These are phyloP conservation scores for Solenodon paradoxus DNA, from an alignment of 2,113 vertebrate species.

Conservation along the genomic window DNA sequence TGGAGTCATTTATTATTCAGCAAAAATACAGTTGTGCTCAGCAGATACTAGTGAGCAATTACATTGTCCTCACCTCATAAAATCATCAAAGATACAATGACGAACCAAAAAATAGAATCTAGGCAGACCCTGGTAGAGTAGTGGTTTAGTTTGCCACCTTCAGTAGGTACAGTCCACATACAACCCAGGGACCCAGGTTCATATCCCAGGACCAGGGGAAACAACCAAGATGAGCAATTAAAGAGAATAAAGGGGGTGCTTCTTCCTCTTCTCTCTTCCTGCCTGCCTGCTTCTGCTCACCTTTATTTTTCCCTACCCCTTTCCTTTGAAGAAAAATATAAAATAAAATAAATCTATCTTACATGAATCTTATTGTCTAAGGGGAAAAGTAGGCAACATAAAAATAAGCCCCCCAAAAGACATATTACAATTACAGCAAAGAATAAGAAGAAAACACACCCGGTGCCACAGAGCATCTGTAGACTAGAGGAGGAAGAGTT, in stretches of 20 bases:
- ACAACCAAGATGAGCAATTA: too few species aligned
- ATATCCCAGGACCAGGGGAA: too few species aligned
- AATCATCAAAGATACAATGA: not conserved
- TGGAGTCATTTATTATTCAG: not conserved
- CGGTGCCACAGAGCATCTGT: rapidly evolving
- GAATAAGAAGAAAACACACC: not conserved
- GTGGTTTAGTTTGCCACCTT: too few species aligned
- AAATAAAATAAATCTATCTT: not conserved
- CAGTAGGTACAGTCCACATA: too few species aligned
- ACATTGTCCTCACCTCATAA: rapidly evolving
- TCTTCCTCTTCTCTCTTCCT: too few species aligned
- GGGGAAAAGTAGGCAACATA: not conserved
- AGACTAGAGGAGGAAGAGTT: not conserved
- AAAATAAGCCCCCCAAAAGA: not conserved
- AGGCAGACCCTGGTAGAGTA: too few species aligned
- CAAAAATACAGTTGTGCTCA: too few species aligned
- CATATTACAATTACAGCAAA: not conserved
- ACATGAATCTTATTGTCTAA: not conserved
- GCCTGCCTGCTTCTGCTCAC: too few species aligned
- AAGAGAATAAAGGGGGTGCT: too few species aligned
- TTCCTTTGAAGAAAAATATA: too few species aligned
- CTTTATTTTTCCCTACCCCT: too few species aligned
- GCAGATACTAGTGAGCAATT: not conserved
- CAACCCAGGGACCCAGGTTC: too few species aligned
- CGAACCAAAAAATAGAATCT: not conserved